phyloP scores from a whole-genome alignment of 2,888 invertebrate species.

The Drosophila aldrichi region DNA sequence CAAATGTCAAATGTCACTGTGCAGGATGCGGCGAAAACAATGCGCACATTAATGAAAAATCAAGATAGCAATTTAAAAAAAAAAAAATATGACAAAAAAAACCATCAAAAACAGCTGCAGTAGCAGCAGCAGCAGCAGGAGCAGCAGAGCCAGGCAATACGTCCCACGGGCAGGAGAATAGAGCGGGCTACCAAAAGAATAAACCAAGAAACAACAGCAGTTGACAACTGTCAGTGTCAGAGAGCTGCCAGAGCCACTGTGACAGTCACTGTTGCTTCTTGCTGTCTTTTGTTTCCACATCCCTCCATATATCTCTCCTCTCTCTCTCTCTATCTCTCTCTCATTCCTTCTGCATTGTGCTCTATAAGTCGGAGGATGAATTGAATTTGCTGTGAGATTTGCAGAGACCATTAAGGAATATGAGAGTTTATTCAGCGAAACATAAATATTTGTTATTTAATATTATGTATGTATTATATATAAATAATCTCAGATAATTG shows the following conservation, averaged over 20 bases:
- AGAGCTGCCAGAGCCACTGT: conserved; percentile 73
- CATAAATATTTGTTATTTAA: background rate
- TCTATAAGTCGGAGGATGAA: conserved; percentile 17
- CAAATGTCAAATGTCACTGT: conserved; percentile 48
- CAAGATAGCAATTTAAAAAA: conserved; percentile 48
- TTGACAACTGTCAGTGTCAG: conserved; percentile 83
- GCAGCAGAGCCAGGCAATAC: conserved; percentile 10
- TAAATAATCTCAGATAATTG: background rate
- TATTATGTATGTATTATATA: background rate
- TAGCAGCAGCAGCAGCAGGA: conserved; percentile 13
- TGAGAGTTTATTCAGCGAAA: background rate
- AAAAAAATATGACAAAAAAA: conserved; percentile 51
- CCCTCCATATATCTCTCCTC: conserved; percentile 14
- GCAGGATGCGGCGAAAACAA: conserved; percentile 37
- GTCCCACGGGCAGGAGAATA: conserved; percentile 25
- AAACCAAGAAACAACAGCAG: conserved; percentile 78
- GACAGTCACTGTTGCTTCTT: conserved; percentile 74
- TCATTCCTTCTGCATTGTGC: conserved; percentile 13
- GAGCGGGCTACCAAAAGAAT: conserved; percentile 43
- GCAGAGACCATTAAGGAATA: background rate
- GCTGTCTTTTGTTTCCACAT: conserved; percentile 68
- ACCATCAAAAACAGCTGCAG: conserved; percentile 48
- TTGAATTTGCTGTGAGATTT: background rate
- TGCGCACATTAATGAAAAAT: conserved; percentile 66
- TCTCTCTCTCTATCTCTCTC: background rate